A percentile compares a stretch with the other conserved stretches of the same genome.
Evolutionary conservation across 37 sponge, comb jelly and placozoan genomes (phyloP).

Genomic region (Chondrosia reniformis): DNA sequence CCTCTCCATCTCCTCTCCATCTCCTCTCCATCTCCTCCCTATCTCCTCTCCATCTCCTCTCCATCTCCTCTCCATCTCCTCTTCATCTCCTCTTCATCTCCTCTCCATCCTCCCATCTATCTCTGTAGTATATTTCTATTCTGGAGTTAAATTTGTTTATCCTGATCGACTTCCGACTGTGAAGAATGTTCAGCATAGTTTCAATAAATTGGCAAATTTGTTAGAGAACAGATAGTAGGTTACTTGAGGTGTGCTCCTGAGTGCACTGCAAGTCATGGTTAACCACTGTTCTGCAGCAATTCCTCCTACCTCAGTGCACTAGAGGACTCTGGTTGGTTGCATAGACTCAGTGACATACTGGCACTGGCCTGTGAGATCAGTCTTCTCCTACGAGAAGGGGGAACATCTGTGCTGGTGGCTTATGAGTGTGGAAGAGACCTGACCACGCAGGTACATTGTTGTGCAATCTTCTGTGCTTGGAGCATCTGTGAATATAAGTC

Average conservation of each 20-base stretch:
- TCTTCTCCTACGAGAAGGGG: slow-evolving; percentile 16
- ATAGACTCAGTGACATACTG: slow-evolving; percentile 60
- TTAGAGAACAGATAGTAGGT: slow-evolving; percentile 70
- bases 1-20: neutral
- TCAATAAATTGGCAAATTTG: slow-evolving; percentile 57
- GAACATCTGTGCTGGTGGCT: slow-evolving; percentile 65
- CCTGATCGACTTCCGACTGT: slow-evolving; percentile 41
- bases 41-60: neutral
- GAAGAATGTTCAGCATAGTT: slow-evolving; percentile 62
- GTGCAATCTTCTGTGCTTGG: too few relatives aligned
- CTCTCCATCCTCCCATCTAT: neutral
- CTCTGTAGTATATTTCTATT: slow-evolving; percentile 74
- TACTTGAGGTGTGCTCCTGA: neutral
- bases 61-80: neutral
- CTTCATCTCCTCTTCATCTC: neutral
- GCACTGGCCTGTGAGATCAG: slow-evolving; percentile 41
- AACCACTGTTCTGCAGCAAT: slow-evolving; percentile 37
- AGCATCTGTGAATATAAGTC: too few relatives aligned
- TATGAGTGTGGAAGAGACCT: slow-evolving; percentile 86
- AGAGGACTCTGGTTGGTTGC: slow-evolving; percentile 75
- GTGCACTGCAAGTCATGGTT: too few relatives aligned
- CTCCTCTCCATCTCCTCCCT: neutral
- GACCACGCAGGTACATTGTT: slow-evolving; percentile 75
- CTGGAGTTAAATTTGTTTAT: slow-evolving; percentile 67
- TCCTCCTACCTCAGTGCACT: slow-evolving; percentile 61